Percentiles rank a stretch among this genome's conserved stretches.
Conservation (phyloP, 2,113 vertebrate genomes). For the Paedocypris sp. region DNA sequence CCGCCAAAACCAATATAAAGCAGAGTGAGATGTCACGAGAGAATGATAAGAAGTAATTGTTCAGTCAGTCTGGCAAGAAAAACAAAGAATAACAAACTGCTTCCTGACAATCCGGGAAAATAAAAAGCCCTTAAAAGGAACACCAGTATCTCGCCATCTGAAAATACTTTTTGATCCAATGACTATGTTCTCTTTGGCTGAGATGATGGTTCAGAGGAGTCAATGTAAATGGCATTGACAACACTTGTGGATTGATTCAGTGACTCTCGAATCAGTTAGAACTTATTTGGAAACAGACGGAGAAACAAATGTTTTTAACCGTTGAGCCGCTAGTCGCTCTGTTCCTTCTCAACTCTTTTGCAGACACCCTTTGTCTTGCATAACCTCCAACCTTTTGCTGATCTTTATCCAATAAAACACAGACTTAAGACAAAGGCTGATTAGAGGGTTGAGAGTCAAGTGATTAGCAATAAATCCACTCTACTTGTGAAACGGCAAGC, state of each 20-base stretch:
- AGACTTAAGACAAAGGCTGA: background rate
- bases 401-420: slow-evolving; percentile 20
- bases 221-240: background rate
- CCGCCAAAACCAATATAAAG: slow-evolving; percentile 20
- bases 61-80: background rate
- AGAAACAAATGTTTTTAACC: no score
- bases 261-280: background rate
- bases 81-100: slow-evolving; percentile 6
- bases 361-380: background rate
- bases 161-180: slow-evolving; percentile 1
- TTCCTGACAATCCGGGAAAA: background rate
- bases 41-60: background rate
- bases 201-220: background rate
- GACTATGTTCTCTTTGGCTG: background rate
- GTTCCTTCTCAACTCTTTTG: background rate
- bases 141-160: background rate
- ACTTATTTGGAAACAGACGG: no score
- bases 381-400: background rate
- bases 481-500: no score
- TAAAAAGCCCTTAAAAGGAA: background rate
- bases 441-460: no score
- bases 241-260: background rate
- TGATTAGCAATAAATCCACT: no score
- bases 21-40: slow-evolving; percentile 14
- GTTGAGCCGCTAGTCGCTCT: no score